Base-by-base conservation (phyloP, 2,888 invertebrate species). In the Acheta domesticus region DNA sequence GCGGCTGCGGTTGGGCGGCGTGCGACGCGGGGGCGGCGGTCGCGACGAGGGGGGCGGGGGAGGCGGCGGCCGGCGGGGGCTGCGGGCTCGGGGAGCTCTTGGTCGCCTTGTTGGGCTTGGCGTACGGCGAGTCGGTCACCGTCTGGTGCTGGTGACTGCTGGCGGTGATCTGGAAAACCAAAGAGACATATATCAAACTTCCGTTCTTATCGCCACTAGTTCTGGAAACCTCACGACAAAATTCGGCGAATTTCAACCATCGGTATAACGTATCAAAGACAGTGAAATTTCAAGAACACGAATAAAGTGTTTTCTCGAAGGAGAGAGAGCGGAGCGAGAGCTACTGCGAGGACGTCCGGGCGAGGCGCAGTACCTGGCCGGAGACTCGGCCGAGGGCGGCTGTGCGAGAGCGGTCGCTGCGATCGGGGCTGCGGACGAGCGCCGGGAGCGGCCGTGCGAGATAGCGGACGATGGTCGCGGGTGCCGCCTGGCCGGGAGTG, bases 101-200 rank as follows among this genome's bases (percentile, higher is more conserved):
- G 82, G 87, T 88, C 62, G 90, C 90, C 86, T 91, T 90, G 86
- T 89, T 90, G 78, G 91, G 91, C 84, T 91, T 92, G 83, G 92
- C 93, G 92, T 93, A 93, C 79, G 90, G 89, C 75, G 90, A 90
- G 84, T 93, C 92, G 83, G 91, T 90, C 82, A 92, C 91, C 83
- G 91, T 91, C 84, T 92, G 91, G 83, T 89, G 90, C 84, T 91
- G 91, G 84, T 90, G 91, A 20, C 79, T 79, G 82, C 83, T 83
- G 85, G 90, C 89, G 85, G 90, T 91, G 83, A 92, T 90, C 92
- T 92, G 87, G 48, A 87, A 86, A 76, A 81, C 50, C 48, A 62
- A 79, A 50, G n/a, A 76, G 8, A 77, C 21, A 62, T 74, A 73
- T 48, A 76, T 80, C 62, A 77, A 19, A 49, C 73, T 49, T 36